Base-by-base conservation (phyloP, 2,888 invertebrate species). In the Pheosia gnoma region DNA sequence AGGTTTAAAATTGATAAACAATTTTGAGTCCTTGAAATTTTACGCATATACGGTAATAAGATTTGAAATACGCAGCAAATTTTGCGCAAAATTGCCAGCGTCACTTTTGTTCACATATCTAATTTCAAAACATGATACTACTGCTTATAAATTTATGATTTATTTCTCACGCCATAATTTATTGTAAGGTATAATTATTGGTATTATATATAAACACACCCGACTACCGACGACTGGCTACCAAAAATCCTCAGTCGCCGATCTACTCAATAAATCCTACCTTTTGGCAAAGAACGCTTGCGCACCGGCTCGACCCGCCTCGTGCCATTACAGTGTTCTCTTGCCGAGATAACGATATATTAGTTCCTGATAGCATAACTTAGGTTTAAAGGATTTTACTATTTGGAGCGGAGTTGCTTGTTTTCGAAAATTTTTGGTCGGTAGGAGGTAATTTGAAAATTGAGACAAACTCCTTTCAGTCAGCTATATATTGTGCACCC, bases 331-430 rank as follows among this genome's bases (percentile, higher is more conserved):
- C 74, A 76, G 79, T 84, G 84, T 86, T 86, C 84, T 84, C 78
- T 87, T 81, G 82, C 80, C 70, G 68, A 87, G 89, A 89, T 89
- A 89, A 84, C 85, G 59, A 74, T 67, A 74, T 76, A 75, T 75
- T 76, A 74, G 74, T 70, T 68, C 64, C 70, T 69, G 68, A 74
- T 74, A 76, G 65, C 68, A 68, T 74, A 81, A 75, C 77, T 80
- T 77, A 75, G 78, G 78, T 75, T 81, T 81, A 79, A 74, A 79
- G 75, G 79, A 79, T 78, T 78, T 79, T 81, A 75, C 57, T 57
- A 36, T 57, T 36, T 36, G 25, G 66, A 68, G 65, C 67, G 60
- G 63, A 53, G 70, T 74, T 25, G 53, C 39, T 38, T 55, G 55
- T 39, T 55, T 55, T 67, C 71, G 61, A 49, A 59, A 61, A 51